A percentile compares a stretch with the other conserved stretches of the same genome.
Conservation (phyloP, 2,888 invertebrate genomes). For the Ctena decussata region DNA sequence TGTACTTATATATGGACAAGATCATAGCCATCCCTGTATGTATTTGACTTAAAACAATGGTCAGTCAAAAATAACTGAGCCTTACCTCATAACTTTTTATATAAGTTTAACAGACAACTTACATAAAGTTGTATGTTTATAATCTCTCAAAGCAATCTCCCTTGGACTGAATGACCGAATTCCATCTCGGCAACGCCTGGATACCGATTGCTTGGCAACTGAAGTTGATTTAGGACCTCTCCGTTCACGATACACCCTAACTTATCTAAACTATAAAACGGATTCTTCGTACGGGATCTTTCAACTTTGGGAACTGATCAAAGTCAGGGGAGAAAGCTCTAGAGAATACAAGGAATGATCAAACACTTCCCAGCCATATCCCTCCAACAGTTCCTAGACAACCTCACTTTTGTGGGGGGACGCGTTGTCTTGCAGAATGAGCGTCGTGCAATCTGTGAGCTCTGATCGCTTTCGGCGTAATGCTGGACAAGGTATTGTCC, state of each 20-base stretch:
- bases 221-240: not conserved
- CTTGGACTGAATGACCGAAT: constrained; percentile 15
- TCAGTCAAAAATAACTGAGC: too few species aligned
- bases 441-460: not conserved
- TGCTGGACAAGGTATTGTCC: too few species aligned
- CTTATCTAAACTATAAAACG: not conserved
- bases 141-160: constrained; percentile 9
- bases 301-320: not conserved
- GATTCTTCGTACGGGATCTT: not conserved
- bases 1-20: too few species aligned
- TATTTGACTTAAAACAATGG: too few species aligned
- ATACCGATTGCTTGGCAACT: constrained; percentile 18
- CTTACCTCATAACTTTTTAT: too few species aligned
- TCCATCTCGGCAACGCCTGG: constrained; percentile 4
- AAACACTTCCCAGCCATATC: constrained; percentile 20
- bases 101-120: too few species aligned
- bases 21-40: too few species aligned
- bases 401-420: constrained; percentile 10
- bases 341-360: constrained; percentile 1
- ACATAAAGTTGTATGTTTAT: too few species aligned
- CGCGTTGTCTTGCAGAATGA: constrained; percentile 14
- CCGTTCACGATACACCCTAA: not conserved
- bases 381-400: not conserved
- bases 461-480: constrained; percentile 1
- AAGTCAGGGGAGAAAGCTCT: not conserved